phyloP scores from a whole-genome alignment of 1,140 invertebrate species.

The Drosophila bipectinata region DNA sequence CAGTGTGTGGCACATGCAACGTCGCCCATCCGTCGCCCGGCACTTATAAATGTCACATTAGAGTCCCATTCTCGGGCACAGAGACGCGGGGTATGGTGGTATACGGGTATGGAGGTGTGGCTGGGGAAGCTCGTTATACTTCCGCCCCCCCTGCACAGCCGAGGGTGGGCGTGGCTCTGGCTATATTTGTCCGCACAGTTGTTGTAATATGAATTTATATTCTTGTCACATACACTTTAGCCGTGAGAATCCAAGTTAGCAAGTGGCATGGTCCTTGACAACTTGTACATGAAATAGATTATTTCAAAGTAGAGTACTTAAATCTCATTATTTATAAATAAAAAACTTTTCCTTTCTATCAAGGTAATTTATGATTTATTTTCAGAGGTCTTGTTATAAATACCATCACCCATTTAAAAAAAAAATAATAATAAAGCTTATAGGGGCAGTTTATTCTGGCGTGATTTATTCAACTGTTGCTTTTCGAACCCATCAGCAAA shows the following conservation, averaged over 20 bases:
- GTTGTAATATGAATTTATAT: conserved; percentile 56
- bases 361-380: neutral
- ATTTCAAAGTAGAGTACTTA: conserved; percentile 2
- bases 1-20: conserved; percentile 64
- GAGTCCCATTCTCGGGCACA: conserved; percentile 47
- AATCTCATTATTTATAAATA: neutral
- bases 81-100: neutral
- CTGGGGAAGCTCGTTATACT: conserved; percentile 63
- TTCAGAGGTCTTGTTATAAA: no score
- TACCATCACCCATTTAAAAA: no score
- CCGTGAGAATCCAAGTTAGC: conserved; percentile 34
- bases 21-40: conserved; percentile 64
- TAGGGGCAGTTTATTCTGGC: neutral
- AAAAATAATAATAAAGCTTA: neutral
- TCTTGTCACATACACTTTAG: conserved; percentile 48
- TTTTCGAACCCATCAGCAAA: conserved; percentile 2
- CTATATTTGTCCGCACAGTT: conserved; percentile 42
- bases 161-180: conserved; percentile 24
- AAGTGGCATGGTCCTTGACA: conserved; percentile 7
- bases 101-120: neutral
- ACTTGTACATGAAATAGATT: conserved; percentile 17
- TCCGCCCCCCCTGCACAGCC: conserved; percentile 13
- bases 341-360: neutral
- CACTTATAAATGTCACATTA: conserved; percentile 80
- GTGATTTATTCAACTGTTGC: conserved; percentile 61